phyloP scores from a whole-genome alignment of 2,888 invertebrate genomes.

The Melolontha melolontha region DNA sequence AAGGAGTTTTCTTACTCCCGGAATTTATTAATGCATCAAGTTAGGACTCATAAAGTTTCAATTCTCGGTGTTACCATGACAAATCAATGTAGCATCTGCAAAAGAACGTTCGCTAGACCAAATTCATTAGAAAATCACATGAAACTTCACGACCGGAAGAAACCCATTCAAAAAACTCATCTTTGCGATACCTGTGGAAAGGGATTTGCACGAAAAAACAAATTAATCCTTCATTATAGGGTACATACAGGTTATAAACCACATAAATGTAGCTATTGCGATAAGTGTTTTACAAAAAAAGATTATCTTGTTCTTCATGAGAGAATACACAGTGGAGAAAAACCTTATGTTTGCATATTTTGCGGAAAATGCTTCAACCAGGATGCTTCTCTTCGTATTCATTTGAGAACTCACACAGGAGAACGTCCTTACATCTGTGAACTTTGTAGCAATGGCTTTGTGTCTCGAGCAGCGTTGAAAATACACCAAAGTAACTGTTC shows the following conservation, averaged over 20 bases:
- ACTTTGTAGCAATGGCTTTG: slow-evolving; percentile 52
- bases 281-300: slow-evolving; percentile 72
- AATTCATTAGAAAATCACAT: slow-evolving; percentile 65
- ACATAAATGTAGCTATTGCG: slow-evolving; percentile 65
- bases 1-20: slow-evolving; percentile 67
- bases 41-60: slow-evolving; percentile 59
- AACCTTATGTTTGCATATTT: slow-evolving; percentile 72
- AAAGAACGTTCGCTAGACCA: slow-evolving; percentile 56
- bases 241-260: slow-evolving; percentile 57
- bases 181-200: slow-evolving; percentile 62
- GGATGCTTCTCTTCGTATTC: slow-evolving; percentile 72
- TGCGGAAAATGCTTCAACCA: slow-evolving; percentile 75
- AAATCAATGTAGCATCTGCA: slow-evolving; percentile 60
- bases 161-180: slow-evolving; percentile 51
- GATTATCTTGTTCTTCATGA: slow-evolving; percentile 73
- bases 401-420: slow-evolving; percentile 73
- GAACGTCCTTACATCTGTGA: slow-evolving; percentile 68
- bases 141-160: slow-evolving; percentile 43
- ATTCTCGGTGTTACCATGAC: slow-evolving; percentile 64
- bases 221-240: slow-evolving; percentile 57
- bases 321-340: slow-evolving; percentile 73
- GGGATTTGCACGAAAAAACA: slow-evolving; percentile 58
- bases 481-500: slow-evolving; percentile 39
- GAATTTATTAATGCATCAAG: slow-evolving; percentile 57
- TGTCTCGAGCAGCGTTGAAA: slow-evolving; percentile 40